These are phyloP conservation scores for Chaetorhynchus papuensis DNA, from an alignment of 2,113 vertebrate species.

Conservation along the genomic window DNA sequence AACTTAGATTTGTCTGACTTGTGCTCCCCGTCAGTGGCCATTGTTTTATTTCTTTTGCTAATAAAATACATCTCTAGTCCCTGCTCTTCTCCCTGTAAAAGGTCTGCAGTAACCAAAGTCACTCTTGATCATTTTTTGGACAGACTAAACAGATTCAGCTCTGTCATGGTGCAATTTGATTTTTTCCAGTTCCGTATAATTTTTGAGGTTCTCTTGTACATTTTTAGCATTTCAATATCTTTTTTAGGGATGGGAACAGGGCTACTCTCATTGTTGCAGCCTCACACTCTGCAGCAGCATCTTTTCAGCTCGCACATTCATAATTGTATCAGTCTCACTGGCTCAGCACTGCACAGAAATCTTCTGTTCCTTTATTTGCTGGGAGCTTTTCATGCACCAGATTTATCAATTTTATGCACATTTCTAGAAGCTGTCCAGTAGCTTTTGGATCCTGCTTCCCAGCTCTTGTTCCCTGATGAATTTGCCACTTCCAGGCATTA, in stretches of 20 bases:
- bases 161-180: not conserved
- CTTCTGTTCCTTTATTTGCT: not conserved
- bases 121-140: not conserved
- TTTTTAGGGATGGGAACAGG: not conserved
- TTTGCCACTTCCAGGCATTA: not conserved
- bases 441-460: constrained; percentile 1
- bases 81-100: not conserved
- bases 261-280: not conserved
- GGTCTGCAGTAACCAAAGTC: not conserved
- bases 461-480: not conserved
- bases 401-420: not conserved
- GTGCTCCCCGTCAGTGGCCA: not conserved
- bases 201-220: not conserved
- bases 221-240: not conserved
- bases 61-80: not conserved
- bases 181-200: not conserved
- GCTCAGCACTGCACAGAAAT: not conserved
- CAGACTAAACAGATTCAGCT: not conserved
- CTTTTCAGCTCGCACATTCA: not conserved
- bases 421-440: not conserved
- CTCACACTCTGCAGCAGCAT: not conserved
- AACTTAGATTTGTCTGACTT: not conserved
- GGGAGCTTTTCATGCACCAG: not conserved
- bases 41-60: not conserved
- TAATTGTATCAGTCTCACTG: not conserved